Conservation (phyloP, 2,888 invertebrate species). For the Ormyrus rosae region DNA sequence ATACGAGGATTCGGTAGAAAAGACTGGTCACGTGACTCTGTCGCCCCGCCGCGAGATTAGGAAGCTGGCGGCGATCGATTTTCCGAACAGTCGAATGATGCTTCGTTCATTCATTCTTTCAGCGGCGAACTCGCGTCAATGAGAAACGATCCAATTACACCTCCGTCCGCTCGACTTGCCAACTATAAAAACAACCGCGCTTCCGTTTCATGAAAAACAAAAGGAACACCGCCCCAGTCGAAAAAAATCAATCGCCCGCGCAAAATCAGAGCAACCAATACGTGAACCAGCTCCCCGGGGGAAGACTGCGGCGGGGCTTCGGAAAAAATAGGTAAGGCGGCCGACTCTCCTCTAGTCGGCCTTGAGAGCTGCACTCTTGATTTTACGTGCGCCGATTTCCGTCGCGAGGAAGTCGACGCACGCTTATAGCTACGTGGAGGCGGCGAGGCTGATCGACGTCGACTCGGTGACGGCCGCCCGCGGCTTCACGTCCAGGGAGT, state of each 20-base stretch:
- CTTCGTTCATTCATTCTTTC: no score
- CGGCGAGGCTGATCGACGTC: constrained; percentile 83
- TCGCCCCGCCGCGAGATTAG: constrained; percentile 18
- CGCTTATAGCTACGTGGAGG: constrained; percentile 84
- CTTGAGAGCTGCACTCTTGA: constrained; percentile 51
- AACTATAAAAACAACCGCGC: no score
- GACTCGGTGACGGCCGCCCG: constrained; percentile 83
- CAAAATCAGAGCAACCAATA: no score
- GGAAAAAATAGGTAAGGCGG: background rate
- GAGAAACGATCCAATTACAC: no score
- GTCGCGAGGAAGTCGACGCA: constrained; percentile 71
- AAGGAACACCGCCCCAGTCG: no score
- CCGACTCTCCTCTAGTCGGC: constrained; percentile 12
- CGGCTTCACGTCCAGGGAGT: constrained; percentile 84
- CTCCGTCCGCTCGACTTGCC: no score
- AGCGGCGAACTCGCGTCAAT: no score
- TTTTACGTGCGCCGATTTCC: constrained; percentile 54
- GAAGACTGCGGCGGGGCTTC: constrained; percentile 7
- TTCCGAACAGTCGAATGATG: background rate
- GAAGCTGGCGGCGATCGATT: constrained; percentile 17
- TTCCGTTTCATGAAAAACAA: no score
- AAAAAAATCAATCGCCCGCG: no score
- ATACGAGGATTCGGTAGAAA: constrained; percentile 6
- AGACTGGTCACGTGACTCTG: constrained; percentile 8
- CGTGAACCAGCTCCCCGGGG: constrained; percentile 6